A percentile compares a stretch with the other conserved stretches of the same genome.
Evolutionary conservation across 2,113 vertebrate genomes (phyloP).

Genomic region (Stegostoma tigrinum): DNA sequence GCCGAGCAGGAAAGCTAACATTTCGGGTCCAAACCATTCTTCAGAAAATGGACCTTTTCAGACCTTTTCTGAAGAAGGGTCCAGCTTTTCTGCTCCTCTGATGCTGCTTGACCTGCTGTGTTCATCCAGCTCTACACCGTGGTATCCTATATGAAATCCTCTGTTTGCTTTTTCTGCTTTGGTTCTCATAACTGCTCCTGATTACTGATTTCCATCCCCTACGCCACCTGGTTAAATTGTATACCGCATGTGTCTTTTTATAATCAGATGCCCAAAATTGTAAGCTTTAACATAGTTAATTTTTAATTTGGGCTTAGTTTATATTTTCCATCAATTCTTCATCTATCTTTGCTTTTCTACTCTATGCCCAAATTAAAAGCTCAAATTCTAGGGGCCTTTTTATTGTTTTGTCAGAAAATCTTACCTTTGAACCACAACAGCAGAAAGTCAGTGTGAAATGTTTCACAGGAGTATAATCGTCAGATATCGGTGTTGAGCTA

Average conservation of each 20-base stretch:
- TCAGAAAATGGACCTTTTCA: no score
- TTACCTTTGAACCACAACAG: not conserved
- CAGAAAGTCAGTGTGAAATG: not conserved
- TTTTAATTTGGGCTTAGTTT: not conserved
- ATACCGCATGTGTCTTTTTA: not conserved
- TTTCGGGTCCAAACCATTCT: no score
- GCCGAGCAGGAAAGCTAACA: no score
- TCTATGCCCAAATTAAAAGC: not conserved
- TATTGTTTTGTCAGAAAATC: not conserved
- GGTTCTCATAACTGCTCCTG: not conserved
- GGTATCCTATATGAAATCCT: not conserved
- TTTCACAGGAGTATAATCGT: not conserved
- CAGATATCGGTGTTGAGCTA: not conserved
- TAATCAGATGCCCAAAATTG: not conserved
- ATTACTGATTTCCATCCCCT: not conserved
- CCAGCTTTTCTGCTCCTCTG: no score
- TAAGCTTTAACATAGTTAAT: not conserved
- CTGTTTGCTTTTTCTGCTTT: not conserved
- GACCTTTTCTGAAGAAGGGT: no score
- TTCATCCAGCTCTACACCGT: no score
- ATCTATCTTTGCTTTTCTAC: not conserved
- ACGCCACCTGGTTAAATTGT: not conserved
- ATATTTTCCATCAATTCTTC: not conserved
- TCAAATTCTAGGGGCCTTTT: not conserved
- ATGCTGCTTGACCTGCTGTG: no score